Percentiles rank a stretch among this genome's conserved stretches.
Evolutionary conservation across 2,113 vertebrate genomes (phyloP).

Genomic region (Apodemus speciosus): DNA sequence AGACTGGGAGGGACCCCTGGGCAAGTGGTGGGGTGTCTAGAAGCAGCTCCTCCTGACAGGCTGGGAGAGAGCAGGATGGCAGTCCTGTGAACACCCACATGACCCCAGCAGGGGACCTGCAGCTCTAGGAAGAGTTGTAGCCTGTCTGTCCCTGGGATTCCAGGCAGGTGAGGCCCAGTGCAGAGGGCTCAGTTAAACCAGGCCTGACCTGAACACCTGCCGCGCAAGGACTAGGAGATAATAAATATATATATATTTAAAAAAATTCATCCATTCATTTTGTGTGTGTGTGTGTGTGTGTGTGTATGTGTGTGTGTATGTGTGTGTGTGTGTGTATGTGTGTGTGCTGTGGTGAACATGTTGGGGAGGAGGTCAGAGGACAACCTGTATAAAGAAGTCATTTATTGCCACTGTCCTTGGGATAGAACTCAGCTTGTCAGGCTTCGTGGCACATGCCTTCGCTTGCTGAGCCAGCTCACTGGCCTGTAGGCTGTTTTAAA

Average conservation of each 20-base stretch:
- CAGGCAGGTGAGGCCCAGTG: background rate
- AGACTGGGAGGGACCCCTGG: background rate
- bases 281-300: background rate
- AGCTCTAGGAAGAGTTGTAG: background rate
- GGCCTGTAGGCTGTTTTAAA: background rate
- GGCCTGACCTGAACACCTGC: background rate
- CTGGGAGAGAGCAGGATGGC: too few species aligned
- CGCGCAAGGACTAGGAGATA: background rate
- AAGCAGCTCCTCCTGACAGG: background rate
- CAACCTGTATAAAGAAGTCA: background rate
- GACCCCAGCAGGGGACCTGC: background rate
- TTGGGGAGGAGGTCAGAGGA: background rate
- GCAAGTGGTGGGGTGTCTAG: background rate
- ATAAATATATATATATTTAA: background rate
- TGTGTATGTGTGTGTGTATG: background rate
- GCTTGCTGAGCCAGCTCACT: background rate
- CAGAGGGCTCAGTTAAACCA: background rate
- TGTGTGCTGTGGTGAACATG: background rate
- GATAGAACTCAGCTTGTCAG: background rate
- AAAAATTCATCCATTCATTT: background rate
- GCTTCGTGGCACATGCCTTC: background rate
- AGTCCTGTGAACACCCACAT: background rate
- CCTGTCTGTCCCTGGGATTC: background rate
- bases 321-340: background rate
- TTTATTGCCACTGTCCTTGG: background rate